These are phyloP conservation scores for Pelvicachromis taeniatus DNA, from an alignment of 2,113 vertebrate genomes.

Conservation along the genomic window DNA sequence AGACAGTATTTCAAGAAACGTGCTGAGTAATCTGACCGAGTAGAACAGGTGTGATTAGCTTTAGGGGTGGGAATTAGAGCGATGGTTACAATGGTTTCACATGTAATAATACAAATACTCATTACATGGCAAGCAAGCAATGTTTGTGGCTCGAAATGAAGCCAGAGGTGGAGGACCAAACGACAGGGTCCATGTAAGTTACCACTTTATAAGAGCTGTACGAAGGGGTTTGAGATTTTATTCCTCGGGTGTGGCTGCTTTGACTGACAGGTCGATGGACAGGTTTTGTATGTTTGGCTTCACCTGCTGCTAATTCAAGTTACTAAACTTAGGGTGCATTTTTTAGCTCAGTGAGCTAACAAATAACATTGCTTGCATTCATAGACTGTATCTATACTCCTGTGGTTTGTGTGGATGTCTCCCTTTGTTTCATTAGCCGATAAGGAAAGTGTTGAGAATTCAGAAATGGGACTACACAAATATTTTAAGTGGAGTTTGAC, in stretches of 20 bases:
- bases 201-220: background rate
- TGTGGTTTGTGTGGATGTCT: background rate
- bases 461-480: background rate
- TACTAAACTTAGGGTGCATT: background rate
- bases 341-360: fast-evolving
- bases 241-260: background rate
- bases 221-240: background rate
- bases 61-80: background rate
- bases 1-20: background rate
- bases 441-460: background rate
- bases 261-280: background rate
- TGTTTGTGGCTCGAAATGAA: background rate
- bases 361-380: background rate
- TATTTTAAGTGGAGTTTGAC: background rate
- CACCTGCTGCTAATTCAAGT: background rate
- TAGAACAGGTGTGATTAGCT: background rate
- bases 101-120: background rate
- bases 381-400: background rate
- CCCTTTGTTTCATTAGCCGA: background rate
- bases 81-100: background rate
- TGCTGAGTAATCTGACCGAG: background rate
- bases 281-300: background rate
- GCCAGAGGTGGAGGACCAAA: background rate
- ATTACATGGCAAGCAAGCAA: background rate
- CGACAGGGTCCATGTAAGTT: background rate